Evolutionary conservation across 2,113 vertebrate species (phyloP).

Genomic region (Zosterops lateralis): DNA sequence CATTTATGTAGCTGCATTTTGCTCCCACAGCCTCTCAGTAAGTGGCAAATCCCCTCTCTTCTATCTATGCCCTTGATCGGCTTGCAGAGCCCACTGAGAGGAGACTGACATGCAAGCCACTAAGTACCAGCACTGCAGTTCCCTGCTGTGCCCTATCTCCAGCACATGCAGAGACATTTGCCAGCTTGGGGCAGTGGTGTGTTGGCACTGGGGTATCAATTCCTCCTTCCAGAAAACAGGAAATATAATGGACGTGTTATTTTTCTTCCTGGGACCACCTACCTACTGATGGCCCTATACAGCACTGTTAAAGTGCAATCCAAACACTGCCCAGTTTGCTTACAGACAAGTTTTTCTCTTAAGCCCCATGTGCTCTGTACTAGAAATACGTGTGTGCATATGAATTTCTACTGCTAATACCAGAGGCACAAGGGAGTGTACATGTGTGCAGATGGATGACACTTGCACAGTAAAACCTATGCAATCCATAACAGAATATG

Average conservation of each 20-base stretch:
- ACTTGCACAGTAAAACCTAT: not conserved
- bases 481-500: not conserved
- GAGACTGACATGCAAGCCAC: not conserved
- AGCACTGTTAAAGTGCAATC: not conserved
- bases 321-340: not conserved
- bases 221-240: not conserved
- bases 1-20: not conserved
- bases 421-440: not conserved
- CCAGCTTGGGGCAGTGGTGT: not conserved
- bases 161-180: not conserved
- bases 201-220: not conserved
- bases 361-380: not conserved
- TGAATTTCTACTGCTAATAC: not conserved
- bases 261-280: not conserved
- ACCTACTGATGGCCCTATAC: not conserved
- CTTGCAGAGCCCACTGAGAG: constrained; percentile 10
- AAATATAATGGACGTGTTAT: not conserved
- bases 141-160: constrained; percentile 33
- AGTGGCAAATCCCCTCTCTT: not conserved
- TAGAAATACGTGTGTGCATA: not conserved
- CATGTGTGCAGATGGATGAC: not conserved
- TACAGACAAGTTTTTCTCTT: not conserved
- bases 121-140: not conserved
- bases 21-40: not conserved
- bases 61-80: constrained; percentile 15